Percentiles rank a stretch among this genome's conserved stretches.
Evolutionary conservation across 2,113 vertebrate species (phyloP).

Genomic region (Caranx ignobilis): DNA sequence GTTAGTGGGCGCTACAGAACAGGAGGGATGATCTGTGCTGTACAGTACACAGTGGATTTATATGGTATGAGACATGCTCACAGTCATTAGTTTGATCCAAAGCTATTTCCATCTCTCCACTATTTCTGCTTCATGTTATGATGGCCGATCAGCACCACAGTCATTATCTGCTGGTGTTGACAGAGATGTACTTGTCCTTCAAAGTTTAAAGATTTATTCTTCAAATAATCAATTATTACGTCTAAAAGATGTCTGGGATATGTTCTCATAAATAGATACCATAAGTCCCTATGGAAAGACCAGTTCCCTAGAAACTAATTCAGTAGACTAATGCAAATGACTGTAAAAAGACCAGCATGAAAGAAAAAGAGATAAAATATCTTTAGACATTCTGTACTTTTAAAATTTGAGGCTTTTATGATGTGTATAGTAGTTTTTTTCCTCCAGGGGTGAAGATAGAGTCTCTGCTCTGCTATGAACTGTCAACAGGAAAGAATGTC

Average conservation of each 20-base stretch:
- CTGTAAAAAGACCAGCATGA: background rate
- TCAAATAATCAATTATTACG: background rate
- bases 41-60: background rate
- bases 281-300: background rate
- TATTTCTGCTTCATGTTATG: background rate
- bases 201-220: background rate
- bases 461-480: background rate
- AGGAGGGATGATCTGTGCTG: background rate
- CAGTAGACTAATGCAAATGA: background rate
- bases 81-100: background rate
- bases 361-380: background rate
- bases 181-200: background rate
- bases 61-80: background rate
- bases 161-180: too few relatives aligned
- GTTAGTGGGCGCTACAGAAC: background rate
- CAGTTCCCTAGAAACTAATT: background rate
- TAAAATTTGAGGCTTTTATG: background rate
- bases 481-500: slow-evolving; percentile 51
- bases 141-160: background rate
- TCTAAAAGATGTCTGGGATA: background rate
- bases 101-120: background rate
- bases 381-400: background rate
- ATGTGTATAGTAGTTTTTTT: background rate
- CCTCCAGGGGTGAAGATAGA: background rate
- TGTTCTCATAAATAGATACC: background rate